A percentile compares a stretch with the other conserved stretches of the same genome.
phyloP scores from a whole-genome alignment of 2,797 vertebrate species.

The Mionectes olivaceus region DNA sequence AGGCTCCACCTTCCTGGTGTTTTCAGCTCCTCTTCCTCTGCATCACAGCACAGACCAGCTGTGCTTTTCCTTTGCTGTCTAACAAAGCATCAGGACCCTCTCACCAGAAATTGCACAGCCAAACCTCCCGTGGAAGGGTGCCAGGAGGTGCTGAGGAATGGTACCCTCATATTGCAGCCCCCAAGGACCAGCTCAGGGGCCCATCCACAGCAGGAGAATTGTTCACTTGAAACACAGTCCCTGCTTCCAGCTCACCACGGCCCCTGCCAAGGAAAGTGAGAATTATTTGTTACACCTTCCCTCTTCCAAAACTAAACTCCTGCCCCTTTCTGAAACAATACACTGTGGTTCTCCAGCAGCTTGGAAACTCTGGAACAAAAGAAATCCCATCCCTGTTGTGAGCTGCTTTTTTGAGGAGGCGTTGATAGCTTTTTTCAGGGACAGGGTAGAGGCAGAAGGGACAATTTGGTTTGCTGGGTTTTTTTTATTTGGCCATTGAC shows the following conservation, averaged over 20 bases:
- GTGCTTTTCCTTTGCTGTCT: neutral
- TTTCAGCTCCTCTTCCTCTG: neutral
- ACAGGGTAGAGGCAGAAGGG: neutral
- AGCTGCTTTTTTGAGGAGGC: neutral
- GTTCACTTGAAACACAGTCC: neutral
- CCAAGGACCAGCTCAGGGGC: neutral
- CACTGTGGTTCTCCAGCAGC: neutral
- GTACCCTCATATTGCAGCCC: neutral
- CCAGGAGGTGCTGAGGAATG: neutral
- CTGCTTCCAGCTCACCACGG: neutral
- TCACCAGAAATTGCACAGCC: neutral
- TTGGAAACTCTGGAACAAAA: neutral
- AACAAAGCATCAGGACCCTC: neutral
- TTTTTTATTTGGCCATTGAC: neutral
- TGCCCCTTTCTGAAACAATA: neutral
- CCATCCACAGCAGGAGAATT: neutral
- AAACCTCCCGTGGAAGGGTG: neutral
- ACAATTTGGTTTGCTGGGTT: neutral
- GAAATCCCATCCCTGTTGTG: neutral
- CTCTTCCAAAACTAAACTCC: neutral
- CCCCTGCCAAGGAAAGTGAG: slow-evolving; percentile 41
- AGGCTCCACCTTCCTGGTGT: neutral
- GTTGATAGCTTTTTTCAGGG: neutral
- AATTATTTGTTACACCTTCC: neutral
- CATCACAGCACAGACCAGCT: neutral